A percentile compares a stretch with the other conserved stretches of the same genome.
These are phyloP conservation scores for Andrena camellia DNA, from an alignment of 2,888 invertebrate species.

Conservation along the genomic window DNA sequence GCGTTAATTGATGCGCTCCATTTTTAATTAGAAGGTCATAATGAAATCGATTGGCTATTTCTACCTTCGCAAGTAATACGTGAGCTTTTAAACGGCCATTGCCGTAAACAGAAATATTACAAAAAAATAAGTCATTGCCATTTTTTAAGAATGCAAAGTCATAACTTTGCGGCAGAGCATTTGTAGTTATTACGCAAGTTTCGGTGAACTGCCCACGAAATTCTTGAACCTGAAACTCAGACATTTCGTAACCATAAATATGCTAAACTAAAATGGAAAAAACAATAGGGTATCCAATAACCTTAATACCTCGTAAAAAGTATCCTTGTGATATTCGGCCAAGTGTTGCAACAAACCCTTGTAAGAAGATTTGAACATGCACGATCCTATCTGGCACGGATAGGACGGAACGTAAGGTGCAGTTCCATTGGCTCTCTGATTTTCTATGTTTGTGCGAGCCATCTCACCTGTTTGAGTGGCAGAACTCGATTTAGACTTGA, in stretches of 20 bases:
- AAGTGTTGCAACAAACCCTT: constrained; percentile 82
- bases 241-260: neutral
- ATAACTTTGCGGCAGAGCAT: constrained; percentile 30
- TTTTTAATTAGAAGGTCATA: neutral
- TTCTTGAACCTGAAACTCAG: neutral
- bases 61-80: neutral
- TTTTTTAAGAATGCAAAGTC: constrained; percentile 70
- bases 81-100: constrained; percentile 65
- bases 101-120: constrained; percentile 64
- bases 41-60: neutral
- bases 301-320: constrained; percentile 85
- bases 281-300: neutral
- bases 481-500: neutral
- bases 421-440: no score
- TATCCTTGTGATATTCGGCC: constrained; percentile 84
- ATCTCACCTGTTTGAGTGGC: constrained; percentile 26
- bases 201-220: neutral
- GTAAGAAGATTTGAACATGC: constrained; percentile 83
- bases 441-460: neutral
- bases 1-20: no score
- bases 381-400: constrained; percentile 83
- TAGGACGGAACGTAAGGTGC: neutral
- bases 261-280: neutral
- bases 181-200: constrained; percentile 46
- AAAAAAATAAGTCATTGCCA: constrained; percentile 77